A percentile compares a stretch with the other conserved stretches of the same genome.
phyloP scores from a whole-genome alignment of 2,888 invertebrate genomes.

The Ectemnius continuus region DNA sequence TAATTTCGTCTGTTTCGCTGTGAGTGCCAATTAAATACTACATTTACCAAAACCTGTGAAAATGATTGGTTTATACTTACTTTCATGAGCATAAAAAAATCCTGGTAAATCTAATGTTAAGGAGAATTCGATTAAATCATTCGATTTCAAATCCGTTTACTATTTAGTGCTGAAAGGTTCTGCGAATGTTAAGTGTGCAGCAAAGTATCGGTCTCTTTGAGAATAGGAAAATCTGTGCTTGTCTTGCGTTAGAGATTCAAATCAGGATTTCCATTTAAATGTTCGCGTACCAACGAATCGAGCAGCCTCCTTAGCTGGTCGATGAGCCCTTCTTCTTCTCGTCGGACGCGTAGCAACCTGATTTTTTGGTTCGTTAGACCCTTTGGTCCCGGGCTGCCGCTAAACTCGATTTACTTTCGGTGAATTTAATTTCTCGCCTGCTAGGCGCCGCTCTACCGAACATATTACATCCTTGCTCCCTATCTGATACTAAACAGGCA shows the following conservation, averaged over 20 bases:
- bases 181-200: too few species aligned
- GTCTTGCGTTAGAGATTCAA: constrained; percentile 37
- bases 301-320: constrained; percentile 12
- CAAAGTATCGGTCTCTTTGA: neutral
- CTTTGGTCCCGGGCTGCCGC: constrained; percentile 62
- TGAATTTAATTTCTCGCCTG: constrained; percentile 73
- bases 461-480: constrained; percentile 11
- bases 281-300: constrained; percentile 16
- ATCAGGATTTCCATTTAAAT: constrained; percentile 35
- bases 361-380: constrained; percentile 74
- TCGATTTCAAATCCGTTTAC: too few species aligned
- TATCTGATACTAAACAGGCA: constrained; percentile 9
- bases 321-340: constrained; percentile 43
- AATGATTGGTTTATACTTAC: too few species aligned
- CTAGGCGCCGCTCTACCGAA: constrained; percentile 29
- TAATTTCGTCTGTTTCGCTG: too few species aligned
- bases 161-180: too few species aligned
- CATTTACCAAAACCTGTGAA: too few species aligned
- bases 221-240: constrained; percentile 20
- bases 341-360: constrained; percentile 54
- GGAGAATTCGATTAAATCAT: too few species aligned
- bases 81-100: too few species aligned
- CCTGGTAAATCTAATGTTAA: too few species aligned
- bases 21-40: too few species aligned
- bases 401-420: constrained; percentile 73